Conservation (phyloP, 2,888 invertebrate species). For the Thyatira batis region DNA sequence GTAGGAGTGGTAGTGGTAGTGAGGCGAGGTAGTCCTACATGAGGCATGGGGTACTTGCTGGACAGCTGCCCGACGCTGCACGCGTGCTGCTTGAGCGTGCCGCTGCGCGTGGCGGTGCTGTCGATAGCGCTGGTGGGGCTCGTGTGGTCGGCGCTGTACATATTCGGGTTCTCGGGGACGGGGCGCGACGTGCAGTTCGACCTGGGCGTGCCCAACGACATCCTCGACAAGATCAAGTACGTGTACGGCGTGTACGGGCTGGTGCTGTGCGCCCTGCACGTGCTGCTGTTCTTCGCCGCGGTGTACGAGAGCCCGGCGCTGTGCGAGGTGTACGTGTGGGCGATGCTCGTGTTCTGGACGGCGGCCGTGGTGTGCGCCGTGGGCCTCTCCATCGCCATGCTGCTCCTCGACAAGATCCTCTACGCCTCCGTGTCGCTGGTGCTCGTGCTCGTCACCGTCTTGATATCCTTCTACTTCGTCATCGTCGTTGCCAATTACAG, state of each 20-base stretch:
- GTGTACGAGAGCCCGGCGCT: constrained; percentile 30
- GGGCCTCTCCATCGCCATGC: constrained; percentile 7
- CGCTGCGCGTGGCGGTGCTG: constrained; percentile 28
- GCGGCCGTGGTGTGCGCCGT: constrained; percentile 11
- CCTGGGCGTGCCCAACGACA: constrained; percentile 14
- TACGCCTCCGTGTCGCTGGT: constrained; percentile 11
- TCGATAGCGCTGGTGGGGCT: constrained; percentile 32
- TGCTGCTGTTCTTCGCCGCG: constrained; percentile 34
- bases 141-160: constrained; percentile 28
- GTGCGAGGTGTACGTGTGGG: constrained; percentile 50
- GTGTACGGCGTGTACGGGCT: constrained; percentile 41
- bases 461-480: constrained; percentile 32
- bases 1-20: too few relatives aligned
- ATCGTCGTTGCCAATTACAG: constrained; percentile 47
- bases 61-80: constrained; percentile 40
- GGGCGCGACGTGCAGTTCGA: constrained; percentile 20
- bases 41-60: constrained; percentile 37
- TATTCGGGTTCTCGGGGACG: constrained; percentile 23
- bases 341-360: constrained; percentile 24
- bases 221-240: constrained; percentile 22
- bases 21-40: not conserved
- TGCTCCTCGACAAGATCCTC: constrained; percentile 9
- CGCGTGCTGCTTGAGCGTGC: constrained; percentile 33
- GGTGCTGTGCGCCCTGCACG: constrained; percentile 35
- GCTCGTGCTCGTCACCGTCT: constrained; percentile 13